Evolutionary conservation across 2,797 vertebrate genomes (phyloP).

Genomic region (Halcyon smyrnensis): DNA sequence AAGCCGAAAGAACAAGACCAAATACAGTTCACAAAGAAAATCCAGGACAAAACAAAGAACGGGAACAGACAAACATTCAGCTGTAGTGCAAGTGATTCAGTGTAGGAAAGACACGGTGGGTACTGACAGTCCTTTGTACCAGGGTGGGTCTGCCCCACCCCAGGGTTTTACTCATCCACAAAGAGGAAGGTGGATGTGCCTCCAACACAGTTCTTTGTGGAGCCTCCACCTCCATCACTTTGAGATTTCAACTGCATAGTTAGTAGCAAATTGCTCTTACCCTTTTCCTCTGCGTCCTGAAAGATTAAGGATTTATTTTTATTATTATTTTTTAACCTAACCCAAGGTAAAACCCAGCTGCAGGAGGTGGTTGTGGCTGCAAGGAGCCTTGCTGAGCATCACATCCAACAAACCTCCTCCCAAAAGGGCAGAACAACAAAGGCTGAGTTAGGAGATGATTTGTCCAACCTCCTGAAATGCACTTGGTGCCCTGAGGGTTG

Average conservation of each 20-base stretch:
- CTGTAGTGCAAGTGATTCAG: constrained; percentile 46
- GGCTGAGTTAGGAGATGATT: neutral
- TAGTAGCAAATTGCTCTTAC: neutral
- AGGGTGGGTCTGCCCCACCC: neutral
- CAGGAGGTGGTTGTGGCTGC: neutral
- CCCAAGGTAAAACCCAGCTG: neutral
- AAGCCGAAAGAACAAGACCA: constrained; percentile 21
- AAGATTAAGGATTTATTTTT: neutral
- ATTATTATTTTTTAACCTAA: neutral
- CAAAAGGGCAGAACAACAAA: neutral
- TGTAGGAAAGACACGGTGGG: neutral
- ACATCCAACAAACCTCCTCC: neutral
- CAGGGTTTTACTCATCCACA: neutral
- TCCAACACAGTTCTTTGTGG: neutral
- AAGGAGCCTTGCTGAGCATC: neutral
- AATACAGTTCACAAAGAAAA: constrained; percentile 35
- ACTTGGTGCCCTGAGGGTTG: neutral
- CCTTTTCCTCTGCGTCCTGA: neutral
- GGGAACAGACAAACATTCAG: constrained; percentile 16
- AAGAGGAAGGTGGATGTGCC: neutral
- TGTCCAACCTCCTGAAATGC: neutral
- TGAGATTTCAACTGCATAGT: constrained; percentile 47
- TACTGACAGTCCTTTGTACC: neutral
- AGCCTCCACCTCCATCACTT: neutral
- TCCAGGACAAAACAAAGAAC: neutral